phyloP scores from a whole-genome alignment of 2,888 invertebrate genomes.

The Dryobotodes eremita region DNA sequence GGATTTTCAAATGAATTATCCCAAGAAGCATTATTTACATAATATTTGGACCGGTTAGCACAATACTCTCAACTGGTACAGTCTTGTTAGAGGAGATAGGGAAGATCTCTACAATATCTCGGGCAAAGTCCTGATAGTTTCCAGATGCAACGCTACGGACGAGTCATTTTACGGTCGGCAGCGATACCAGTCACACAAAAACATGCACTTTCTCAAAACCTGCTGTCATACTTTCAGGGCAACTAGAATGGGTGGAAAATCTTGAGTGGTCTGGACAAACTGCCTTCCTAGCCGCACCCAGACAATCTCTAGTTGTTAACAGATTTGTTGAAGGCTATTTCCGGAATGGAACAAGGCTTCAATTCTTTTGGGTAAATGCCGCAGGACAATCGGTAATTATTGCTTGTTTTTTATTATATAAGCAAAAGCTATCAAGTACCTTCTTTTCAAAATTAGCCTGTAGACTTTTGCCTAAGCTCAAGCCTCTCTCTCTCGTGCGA shows the following conservation, averaged over 20 bases:
- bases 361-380: constrained; percentile 94
- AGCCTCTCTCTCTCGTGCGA: background rate
- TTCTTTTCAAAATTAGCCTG: background rate
- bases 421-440: background rate
- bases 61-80: background rate
- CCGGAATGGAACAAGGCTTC: constrained; percentile 92
- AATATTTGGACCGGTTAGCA: background rate
- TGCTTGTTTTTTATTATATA: background rate
- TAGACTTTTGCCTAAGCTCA: background rate
- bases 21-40: background rate
- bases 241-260: constrained; percentile 93
- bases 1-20: background rate
- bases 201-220: background rate
- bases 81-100: background rate
- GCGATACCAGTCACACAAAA: background rate
- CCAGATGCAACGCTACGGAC: background rate
- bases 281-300: constrained; percentile 89
- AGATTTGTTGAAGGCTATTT: constrained; percentile 93
- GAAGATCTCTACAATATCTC: background rate
- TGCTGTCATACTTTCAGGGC: constrained; percentile 87
- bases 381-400: constrained; percentile 94
- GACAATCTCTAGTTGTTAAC: constrained; percentile 90
- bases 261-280: constrained; percentile 92
- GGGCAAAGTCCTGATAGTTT: background rate
- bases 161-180: no score